These are phyloP conservation scores for Phyllopteryx taeniolatus DNA, from an alignment of 2,113 vertebrate genomes.

Conservation along the genomic window DNA sequence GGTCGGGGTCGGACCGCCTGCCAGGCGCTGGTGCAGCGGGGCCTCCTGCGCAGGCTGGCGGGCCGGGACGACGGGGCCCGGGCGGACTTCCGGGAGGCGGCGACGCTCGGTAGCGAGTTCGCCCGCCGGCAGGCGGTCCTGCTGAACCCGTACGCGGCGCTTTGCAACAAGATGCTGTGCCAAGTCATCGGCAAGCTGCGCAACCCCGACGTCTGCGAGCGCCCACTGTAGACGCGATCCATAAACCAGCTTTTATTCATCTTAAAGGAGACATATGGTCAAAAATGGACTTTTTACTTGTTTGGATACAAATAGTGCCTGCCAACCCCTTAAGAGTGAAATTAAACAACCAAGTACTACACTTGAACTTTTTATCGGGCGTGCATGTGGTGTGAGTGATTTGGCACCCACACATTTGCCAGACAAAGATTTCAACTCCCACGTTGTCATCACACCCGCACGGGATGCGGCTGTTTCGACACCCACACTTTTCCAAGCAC, in stretches of 20 bases:
- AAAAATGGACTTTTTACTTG: neutral
- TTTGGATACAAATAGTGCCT: neutral
- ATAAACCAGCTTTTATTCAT: neutral
- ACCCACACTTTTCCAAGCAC: too few relatives aligned
- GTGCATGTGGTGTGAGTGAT: too few relatives aligned
- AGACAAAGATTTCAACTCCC: too few relatives aligned
- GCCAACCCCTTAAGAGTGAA: neutral
- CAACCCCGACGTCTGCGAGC: conserved; percentile 56
- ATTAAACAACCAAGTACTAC: neutral
- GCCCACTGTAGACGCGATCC: neutral
- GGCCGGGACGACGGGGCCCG: conserved; percentile 73
- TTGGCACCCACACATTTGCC: too few relatives aligned
- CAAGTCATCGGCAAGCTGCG: conserved; percentile 81
- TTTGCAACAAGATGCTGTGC: conserved; percentile 92
- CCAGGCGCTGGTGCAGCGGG: conserved; percentile 87
- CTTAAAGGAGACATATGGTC: too few relatives aligned
- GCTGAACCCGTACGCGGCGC: conserved; percentile 90
- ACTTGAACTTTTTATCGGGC: too few relatives aligned
- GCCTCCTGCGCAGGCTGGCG: conserved; percentile 79
- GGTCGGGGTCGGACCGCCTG: conserved; percentile 73
- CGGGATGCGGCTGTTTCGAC: too few relatives aligned
- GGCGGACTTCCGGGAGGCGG: conserved; percentile 79
- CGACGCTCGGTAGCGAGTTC: conserved; percentile 85
- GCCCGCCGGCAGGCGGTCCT: conserved; percentile 81
- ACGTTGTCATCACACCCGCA: too few relatives aligned